These are phyloP conservation scores for Gadopsis bispinosus DNA, from an alignment of 2,797 vertebrate species.

Conservation along the genomic window DNA sequence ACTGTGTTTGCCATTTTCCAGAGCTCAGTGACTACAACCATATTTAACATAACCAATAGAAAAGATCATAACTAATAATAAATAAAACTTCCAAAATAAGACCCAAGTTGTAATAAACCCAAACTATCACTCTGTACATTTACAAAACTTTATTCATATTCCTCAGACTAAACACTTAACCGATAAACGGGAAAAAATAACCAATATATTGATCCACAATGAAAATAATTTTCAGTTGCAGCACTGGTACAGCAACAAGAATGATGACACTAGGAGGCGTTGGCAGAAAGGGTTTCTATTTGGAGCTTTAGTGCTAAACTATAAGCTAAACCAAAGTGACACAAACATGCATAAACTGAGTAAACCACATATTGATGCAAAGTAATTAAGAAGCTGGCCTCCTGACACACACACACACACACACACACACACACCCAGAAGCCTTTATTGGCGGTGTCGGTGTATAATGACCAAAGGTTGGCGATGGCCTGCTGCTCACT, in stretches of 20 bases:
- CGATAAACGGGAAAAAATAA: background rate
- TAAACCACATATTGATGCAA: slow-evolving; percentile 42
- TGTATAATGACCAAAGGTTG: slow-evolving; percentile 81
- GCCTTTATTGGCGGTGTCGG: slow-evolving; percentile 69
- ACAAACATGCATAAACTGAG: slow-evolving; percentile 46
- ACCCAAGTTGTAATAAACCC: background rate
- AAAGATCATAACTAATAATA: background rate
- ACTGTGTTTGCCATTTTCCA: background rate
- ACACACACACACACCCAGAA: slow-evolving; percentile 12
- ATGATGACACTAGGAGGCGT: background rate
- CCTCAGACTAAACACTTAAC: background rate
- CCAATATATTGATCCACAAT: background rate
- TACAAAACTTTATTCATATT: background rate
- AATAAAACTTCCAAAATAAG: background rate
- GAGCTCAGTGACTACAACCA: background rate
- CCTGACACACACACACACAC: slow-evolving; percentile 49
- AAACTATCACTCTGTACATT: background rate
- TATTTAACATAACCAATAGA: background rate
- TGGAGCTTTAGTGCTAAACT: background rate
- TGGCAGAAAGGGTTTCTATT: background rate
- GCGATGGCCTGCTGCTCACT: slow-evolving; percentile 78
- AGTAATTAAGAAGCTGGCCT: slow-evolving; percentile 55
- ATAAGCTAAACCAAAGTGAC: slow-evolving; percentile 38
- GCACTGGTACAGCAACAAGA: background rate
- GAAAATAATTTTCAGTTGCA: background rate